Conservation (phyloP, 2,797 vertebrate species). For the Gobionotothen gibberifrons region DNA sequence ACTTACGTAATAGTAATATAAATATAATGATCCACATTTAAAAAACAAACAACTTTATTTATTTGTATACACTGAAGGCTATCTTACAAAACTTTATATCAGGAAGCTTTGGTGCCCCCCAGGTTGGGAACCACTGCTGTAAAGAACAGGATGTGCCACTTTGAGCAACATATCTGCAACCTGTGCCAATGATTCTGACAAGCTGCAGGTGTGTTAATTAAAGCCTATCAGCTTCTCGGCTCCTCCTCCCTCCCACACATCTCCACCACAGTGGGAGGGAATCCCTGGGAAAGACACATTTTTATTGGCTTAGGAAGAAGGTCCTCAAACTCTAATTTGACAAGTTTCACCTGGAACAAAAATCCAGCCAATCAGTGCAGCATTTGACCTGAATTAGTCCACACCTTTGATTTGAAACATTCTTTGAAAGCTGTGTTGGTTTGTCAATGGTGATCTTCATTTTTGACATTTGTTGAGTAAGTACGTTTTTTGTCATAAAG, state of each 20-base stretch:
- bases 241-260: background rate
- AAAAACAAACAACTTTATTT: too few species aligned
- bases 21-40: too few species aligned
- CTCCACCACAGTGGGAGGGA: slow-evolving; percentile 22
- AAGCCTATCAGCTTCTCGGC: slow-evolving; percentile 25
- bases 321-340: slow-evolving; percentile 46
- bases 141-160: background rate
- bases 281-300: background rate
- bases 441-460: slow-evolving; percentile 19
- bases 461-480: slow-evolving; percentile 16
- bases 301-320: slow-evolving; percentile 45
- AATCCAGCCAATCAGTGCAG: slow-evolving; percentile 56
- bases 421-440: background rate
- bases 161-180: background rate
- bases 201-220: slow-evolving; percentile 27
- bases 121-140: too few species aligned
- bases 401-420: slow-evolving; percentile 34
- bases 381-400: slow-evolving; percentile 9
- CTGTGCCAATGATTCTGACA: background rate
- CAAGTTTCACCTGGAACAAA: slow-evolving; percentile 53
- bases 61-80: too few species aligned
- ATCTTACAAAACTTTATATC: too few species aligned
- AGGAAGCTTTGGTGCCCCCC: too few species aligned
- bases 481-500: background rate
- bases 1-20: too few species aligned